Evolutionary conservation across 2,113 vertebrate species (phyloP), one percentile per base, ranked within the genome.

Genomic region (Capreolus pygargus): DNA sequence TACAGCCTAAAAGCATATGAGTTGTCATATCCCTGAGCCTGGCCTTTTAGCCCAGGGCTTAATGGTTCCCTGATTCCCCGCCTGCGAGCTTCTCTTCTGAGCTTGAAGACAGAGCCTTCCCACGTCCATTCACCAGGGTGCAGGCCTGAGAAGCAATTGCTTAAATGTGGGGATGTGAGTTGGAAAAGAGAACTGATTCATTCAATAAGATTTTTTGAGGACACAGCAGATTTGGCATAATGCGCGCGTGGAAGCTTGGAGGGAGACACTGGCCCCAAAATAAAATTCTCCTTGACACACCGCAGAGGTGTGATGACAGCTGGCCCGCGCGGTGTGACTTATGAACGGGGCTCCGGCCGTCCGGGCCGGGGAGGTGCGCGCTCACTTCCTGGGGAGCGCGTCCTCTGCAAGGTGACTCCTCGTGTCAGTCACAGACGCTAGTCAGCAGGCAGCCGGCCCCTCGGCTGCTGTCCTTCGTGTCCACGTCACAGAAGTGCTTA

Each of bases 241-340:
- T 2, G n/a, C 14, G 15, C 12, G 3, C 45, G 4, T 0, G 7
- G 30, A n/a, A 6, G 27, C 8, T 36, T 11, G 1, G 4, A 23
- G 83, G 33, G n/a, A 3, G n/a, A n/a, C 7, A 1, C 47, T 25
- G n/a, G 10, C 25, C 52, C 6, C 55, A 0, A 9, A 30, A 39
- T 33, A 30, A 28, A 58, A 4, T 27, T 17, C 82, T 39, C 23
- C 1, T 12, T 23, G 43, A 16, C 47, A 4, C 25, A 9, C 61
- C 3, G 23, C 25, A 11, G 58, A 28, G 52, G 57, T 5, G 84
- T 50, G 11, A 19, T 25, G 1, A 5, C 19, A 12, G 0, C 64
- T 7, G 12, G 43, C 76, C 16, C 12, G 0, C 1, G 0, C 21
- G 11, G 19, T 33, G 14, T 2, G 61, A 27, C 1, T 30, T 7